phyloP scores from a whole-genome alignment of 2,888 invertebrate species.

The Julus scandinavius region DNA sequence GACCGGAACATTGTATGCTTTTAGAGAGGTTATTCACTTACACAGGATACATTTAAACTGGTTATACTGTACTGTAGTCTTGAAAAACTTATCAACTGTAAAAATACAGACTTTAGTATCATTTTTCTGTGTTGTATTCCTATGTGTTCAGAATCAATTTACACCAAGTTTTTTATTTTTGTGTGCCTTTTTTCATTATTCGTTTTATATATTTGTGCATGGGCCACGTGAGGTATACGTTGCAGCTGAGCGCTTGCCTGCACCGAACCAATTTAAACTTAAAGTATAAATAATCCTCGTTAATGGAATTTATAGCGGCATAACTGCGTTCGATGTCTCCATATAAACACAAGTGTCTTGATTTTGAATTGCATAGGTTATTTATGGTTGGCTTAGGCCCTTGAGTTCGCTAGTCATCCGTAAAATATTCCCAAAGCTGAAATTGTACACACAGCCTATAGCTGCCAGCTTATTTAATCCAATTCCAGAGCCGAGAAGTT shows the following conservation, averaged over 20 bases:
- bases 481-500: not conserved
- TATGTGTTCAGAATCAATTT: no score
- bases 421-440: constrained; percentile 27
- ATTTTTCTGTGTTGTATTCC: no score
- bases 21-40: no score
- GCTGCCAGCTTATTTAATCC: not conserved
- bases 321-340: not conserved
- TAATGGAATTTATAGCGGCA: constrained; percentile 1
- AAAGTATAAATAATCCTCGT: not conserved
- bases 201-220: no score
- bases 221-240: no score
- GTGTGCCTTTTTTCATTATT: no score
- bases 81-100: no score
- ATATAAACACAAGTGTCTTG: not conserved
- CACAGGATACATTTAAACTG: no score
- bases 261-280: not conserved
- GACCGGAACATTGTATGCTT: no score
- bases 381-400: not conserved
- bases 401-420: not conserved
- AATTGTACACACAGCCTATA: not conserved
- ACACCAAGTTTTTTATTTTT: no score
- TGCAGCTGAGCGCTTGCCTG: not conserved
- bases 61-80: no score
- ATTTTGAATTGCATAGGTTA: not conserved
- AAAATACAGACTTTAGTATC: no score